These are phyloP conservation scores for Lepilemur ruficaudatus DNA, from an alignment of 2,797 vertebrate genomes.

Conservation along the genomic window DNA sequence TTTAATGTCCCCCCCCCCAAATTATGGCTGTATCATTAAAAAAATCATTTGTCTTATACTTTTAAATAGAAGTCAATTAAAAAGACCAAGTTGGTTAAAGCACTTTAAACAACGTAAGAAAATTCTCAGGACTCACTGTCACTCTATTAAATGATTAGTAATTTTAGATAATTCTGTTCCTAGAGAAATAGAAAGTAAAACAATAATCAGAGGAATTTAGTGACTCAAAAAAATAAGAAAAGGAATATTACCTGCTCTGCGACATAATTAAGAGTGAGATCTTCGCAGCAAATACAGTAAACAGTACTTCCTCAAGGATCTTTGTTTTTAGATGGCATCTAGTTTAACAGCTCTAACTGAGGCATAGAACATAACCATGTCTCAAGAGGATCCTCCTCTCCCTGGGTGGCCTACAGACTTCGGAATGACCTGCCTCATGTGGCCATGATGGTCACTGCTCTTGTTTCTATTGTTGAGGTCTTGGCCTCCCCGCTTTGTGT, in stretches of 20 bases:
- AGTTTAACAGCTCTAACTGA: background rate
- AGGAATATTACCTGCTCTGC: background rate
- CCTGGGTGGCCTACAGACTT: background rate
- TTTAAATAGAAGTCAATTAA: background rate
- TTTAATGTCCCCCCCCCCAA: background rate
- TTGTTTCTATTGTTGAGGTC: background rate
- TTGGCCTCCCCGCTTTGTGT: background rate
- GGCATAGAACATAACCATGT: background rate
- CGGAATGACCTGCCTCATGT: background rate
- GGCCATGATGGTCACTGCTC: background rate
- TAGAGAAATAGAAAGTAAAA: background rate
- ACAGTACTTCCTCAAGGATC: background rate
- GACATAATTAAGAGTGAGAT: background rate
- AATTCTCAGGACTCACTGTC: background rate
- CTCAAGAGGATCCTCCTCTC: background rate
- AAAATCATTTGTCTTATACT: background rate
- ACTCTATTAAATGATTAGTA: background rate
- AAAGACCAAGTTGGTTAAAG: background rate
- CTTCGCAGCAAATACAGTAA: background rate
- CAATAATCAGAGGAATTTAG: background rate
- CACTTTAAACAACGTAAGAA: background rate
- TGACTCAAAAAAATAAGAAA: background rate
- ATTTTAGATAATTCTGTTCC: background rate
- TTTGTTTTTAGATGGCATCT: background rate
- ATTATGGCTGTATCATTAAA: background rate